These are phyloP conservation scores for Corydoras maculifer DNA, from an alignment of 2,113 vertebrate genomes.

Conservation along the genomic window DNA sequence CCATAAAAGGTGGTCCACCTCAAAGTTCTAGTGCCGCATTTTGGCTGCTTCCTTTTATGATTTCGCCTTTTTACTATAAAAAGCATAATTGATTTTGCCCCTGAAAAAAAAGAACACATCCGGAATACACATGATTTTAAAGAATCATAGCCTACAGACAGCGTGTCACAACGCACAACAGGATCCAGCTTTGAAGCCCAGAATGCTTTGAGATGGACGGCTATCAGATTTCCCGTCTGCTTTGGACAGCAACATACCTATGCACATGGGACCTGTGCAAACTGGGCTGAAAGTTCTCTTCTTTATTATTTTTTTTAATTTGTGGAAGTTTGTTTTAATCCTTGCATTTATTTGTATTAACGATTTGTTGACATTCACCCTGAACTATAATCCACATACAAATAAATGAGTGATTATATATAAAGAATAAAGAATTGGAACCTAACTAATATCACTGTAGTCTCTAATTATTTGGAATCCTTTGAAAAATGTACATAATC, in stretches of 20 bases:
- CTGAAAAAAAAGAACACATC: constrained; percentile 56
- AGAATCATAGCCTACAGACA: constrained; percentile 61
- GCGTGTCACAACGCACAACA: constrained; percentile 68
- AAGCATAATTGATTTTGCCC: constrained; percentile 31
- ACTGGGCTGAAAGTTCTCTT: not conserved
- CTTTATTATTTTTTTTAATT: constrained; percentile 1
- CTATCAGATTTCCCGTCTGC: constrained; percentile 56
- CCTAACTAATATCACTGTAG: too few species aligned
- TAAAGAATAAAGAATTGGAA: too few species aligned
- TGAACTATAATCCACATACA: too few species aligned
- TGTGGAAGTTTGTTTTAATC: not conserved
- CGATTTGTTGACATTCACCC: too few species aligned
- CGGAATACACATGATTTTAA: constrained; percentile 56
- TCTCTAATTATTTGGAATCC: too few species aligned
- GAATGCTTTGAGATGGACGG: constrained; percentile 52
- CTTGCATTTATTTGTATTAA: not conserved
- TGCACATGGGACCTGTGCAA: constrained; percentile 40
- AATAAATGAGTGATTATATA: too few species aligned
- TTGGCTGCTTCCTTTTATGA: not conserved
- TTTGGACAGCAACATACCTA: constrained; percentile 32
- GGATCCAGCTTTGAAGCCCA: constrained; percentile 65
- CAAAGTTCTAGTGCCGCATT: not conserved
- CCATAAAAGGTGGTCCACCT: not conserved
- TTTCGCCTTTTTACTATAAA: constrained; percentile 12
- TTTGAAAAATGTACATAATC: too few species aligned